Evolutionary conservation across 2,888 invertebrate genomes (phyloP).

Genomic region (Frankliniella fusca): DNA sequence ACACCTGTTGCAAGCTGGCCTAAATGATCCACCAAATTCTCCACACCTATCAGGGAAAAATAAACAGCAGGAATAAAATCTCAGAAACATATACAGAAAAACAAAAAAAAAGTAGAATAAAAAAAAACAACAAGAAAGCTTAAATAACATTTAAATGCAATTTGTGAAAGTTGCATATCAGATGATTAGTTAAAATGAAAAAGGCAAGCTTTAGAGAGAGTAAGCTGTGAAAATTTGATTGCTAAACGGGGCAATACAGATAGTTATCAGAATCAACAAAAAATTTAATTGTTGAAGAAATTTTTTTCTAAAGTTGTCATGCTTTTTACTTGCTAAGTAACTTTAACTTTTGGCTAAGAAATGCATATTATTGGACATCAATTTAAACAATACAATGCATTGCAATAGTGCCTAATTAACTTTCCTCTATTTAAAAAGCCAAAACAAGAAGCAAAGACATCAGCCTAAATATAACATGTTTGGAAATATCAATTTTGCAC

Average conservation of each 20-base stretch:
- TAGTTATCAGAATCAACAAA: no score
- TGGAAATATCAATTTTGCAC: no score
- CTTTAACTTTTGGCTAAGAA: constrained; percentile 3
- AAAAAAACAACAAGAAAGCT: constrained; percentile 27
- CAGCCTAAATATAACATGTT: no score
- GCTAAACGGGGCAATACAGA: no score
- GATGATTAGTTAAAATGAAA: neutral
- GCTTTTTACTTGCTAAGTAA: no score
- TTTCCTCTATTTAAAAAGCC: neutral
- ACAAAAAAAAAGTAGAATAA: constrained; percentile 40
- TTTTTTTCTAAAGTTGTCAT: no score
- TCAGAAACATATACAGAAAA: constrained; percentile 45
- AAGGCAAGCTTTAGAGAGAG: neutral
- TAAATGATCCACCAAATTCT: constrained; percentile 25
- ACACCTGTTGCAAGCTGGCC: constrained; percentile 30
- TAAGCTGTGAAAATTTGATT: no score
- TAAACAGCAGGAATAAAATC: constrained; percentile 45
- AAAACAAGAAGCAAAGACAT: constrained; percentile 39
- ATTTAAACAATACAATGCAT: neutral
- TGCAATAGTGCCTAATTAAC: neutral
- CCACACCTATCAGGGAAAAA: constrained; percentile 30
- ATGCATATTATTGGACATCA: neutral
- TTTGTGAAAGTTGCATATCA: no score
- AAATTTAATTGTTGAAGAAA: no score
- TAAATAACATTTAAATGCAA: no score